A percentile compares a stretch with the other conserved stretches of the same genome.
Conservation (phyloP, 2,888 invertebrate species). For the Harpalus rufipes region DNA sequence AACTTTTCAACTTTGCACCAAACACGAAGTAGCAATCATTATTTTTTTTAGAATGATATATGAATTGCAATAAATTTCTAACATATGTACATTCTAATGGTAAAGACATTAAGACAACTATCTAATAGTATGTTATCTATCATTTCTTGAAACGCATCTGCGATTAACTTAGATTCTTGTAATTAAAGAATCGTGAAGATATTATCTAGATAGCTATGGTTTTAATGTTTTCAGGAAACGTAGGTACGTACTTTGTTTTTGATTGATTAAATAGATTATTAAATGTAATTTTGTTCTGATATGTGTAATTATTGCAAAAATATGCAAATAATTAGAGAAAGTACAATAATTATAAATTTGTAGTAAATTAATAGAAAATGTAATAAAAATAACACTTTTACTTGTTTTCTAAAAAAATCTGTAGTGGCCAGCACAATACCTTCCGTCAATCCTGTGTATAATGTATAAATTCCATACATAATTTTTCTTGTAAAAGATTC, state of each 20-base stretch:
- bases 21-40: no score
- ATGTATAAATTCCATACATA: no score
- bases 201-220: not conserved
- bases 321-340: not conserved
- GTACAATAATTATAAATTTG: not conserved
- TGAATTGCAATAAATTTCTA: no score
- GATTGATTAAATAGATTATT: not conserved
- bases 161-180: not conserved
- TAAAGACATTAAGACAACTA: not conserved
- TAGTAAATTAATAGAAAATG: conserved; percentile 1
- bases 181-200: not conserved
- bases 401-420: not conserved
- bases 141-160: no score
- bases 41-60: no score
- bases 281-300: not conserved
- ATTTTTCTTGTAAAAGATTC: no score
- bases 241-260: not conserved
- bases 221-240: not conserved
- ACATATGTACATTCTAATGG: no score
- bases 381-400: not conserved
- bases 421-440: no score
- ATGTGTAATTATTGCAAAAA: not conserved
- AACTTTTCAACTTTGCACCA: no score
- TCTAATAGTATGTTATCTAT: no score
- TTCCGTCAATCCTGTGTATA: no score